Base-by-base conservation (phyloP, 2,113 vertebrate genomes). In the Donacobius atricapilla region DNA sequence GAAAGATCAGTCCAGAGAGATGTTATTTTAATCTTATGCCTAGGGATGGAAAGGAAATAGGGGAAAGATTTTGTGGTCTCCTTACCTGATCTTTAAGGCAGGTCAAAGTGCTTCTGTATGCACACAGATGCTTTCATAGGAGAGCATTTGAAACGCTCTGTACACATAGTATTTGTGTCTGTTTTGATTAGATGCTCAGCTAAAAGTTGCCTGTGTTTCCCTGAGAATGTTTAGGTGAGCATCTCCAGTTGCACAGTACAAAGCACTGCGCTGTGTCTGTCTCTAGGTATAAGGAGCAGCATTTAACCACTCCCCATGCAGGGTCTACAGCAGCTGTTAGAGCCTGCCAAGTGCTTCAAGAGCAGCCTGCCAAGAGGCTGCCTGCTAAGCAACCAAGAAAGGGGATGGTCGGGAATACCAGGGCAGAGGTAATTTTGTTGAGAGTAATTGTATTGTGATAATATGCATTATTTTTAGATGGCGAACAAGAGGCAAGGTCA, bases 281-380 rank as follows among this genome's bases (percentile, higher is more conserved):
- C 85, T 77, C 79, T 78, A 69, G 56, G 80, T 78, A 7, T 47
- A 92, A 81, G 0, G 4, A 95, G 60, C 71, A 81, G 86, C 51
- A 10, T 90, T 93, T 90, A 94, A 93, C 91, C 94, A 87, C 94
- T 93, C 94, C 89, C 86, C 50, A 14, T 0, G 2, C 71, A 83
- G n/a, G 60, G 91, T 86, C 90, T 93, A 66, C 71, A 66, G 83
- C 64, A 95, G 72, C 71, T 93, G 51, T 35, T 47, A 37, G 64
- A 83, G 89, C 56, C 79, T 97, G 96, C 90, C 96, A 96, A 97
- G 50, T 4, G 50, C 79, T 88, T n/a, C 75, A 30, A 35, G 37
- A 96, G 68, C 88, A 88, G 79, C 79, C 75, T 96, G 96, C 96
- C 96, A 95, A 92, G 64, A 93, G 47, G 6, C 72, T 94, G 80